Base-by-base conservation (phyloP, 2,113 vertebrate species). In the Meles meles region DNA sequence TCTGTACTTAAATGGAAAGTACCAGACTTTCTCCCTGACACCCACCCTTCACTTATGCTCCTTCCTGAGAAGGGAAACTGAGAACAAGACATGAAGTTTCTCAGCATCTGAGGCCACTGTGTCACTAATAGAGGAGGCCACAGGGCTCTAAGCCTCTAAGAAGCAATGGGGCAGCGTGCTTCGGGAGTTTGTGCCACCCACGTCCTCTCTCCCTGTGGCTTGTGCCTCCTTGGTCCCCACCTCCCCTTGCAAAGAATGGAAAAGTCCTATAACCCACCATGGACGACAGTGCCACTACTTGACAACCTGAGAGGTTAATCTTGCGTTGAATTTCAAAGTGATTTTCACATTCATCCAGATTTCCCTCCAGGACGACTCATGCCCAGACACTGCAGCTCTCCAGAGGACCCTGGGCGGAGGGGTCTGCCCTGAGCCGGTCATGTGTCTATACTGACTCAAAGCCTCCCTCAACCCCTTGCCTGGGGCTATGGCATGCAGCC, bases 151-250 rank as follows among this genome's bases (percentile, higher is more conserved):
- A 18, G 25, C 27, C 23, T 52, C 44, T 37, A 57, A 37, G 90
- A 47, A 20, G 49, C 9, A 5, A 27, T 0, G n/a, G 42, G 44
- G 29, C 49, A 44, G 31, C 0, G 1, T 2, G 15, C 42, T 67
- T 44, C 77, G 0, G 6, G 47, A 0, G 29, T 17, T 37, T 67
- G 37, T 15, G 12, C 4, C n/a, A 1, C 6, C 21, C 4, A 3
- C 31, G 39, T 42, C 18, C 29, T 9, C 31, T 52, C 34, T 71
- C 71, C 21, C 84, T 44, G 37, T 37, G 52, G 31, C 49, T 59
- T 27, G 6, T 34, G 21, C 37, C 27, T 79, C 39, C 31, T 76
- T 29, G 9, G 6, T 29, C 25, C 31, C 52, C 10, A 1, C 6
- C 20, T 12, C 6, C 25, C 39, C 14, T 61, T 23, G 6, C 4